Base-by-base conservation (phyloP, 2,797 vertebrate genomes). In the Toxotes lorentzi region DNA sequence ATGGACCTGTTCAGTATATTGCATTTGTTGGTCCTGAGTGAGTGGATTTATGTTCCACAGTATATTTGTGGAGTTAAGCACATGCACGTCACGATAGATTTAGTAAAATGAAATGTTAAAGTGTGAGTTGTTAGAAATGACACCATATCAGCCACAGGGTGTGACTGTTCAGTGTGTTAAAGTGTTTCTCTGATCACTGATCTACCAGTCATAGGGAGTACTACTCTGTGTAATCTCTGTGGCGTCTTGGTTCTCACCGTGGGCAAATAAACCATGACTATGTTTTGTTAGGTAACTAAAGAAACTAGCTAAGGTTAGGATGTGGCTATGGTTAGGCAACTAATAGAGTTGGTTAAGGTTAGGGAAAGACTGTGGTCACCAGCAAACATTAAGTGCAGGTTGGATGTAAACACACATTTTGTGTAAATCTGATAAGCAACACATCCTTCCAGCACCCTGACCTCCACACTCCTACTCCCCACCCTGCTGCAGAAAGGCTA, bases 11-110 rank as follows among this genome's bases (percentile, higher is more conserved):
- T 48, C 9, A 4, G 19, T 48, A n/a, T 7, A 48, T 48, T 23
- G 30, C 38, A 74, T 50, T 16, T 62, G 16, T 35, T 48, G 47
- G 47, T 48, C 9, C n/a, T 21, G 9, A 3, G 8, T 51, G 53
- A 48, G 68, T 54, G 41, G 32, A 70, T 66, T 23, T 38, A 16
- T 73, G 64, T 27, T 59, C 21, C 35, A 56, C 48, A 17, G 40
- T 27, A 32, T 47, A 73, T 65, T n/a, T 8, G 32, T 50, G 23
- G 54, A 38, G 24, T 38, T 40, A 66, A 45, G 9, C 24, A 5
- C 4, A 59, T 30, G 34, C 34, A 40, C 19, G 13, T 13, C 17
- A 48, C 12, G 10, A 40, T 10, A 40, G 3, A 40, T 40, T 40
- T 40, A 40, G 23, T 21, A 8, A 59, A 40, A 40, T 12, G 13